phyloP scores from a whole-genome alignment of 2,797 vertebrate genomes.

The Pseudochromis fuscus region DNA sequence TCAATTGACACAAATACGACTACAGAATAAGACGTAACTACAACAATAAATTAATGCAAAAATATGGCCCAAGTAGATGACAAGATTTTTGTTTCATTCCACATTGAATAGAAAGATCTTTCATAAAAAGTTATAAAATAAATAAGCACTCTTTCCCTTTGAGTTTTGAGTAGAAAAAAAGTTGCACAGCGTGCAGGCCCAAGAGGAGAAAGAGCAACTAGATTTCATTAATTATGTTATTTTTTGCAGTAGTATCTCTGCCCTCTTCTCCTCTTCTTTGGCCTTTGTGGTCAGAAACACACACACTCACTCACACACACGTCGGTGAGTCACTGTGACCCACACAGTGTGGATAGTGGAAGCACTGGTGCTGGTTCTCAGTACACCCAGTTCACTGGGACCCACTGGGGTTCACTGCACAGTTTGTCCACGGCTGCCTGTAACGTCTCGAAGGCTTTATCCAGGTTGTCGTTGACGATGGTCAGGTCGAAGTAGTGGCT shows the following conservation, averaged over 20 bases:
- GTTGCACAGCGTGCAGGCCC: conserved; percentile 82
- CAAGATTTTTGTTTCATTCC: conserved; percentile 59
- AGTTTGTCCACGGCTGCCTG: conserved; percentile 92
- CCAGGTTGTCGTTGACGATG: conserved; percentile 95
- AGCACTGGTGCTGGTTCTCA: conserved; percentile 74
- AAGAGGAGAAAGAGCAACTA: conserved; percentile 50
- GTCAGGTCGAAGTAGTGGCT: conserved; percentile 97
- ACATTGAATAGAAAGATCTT: conserved; percentile 92
- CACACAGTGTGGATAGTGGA: conserved; percentile 20
- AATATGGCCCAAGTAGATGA: conserved; percentile 55
- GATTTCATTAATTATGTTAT: conserved; percentile 49
- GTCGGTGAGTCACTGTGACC: conserved; percentile 44
- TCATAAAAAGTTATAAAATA: conserved; percentile 99
- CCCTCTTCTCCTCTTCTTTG: conserved; percentile 51
- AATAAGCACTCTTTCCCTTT: conserved; percentile 94
- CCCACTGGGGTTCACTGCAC: conserved; percentile 93
- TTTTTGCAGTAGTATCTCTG: conserved; percentile 51
- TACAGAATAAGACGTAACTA: conserved; percentile 50
- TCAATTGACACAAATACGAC: conserved; percentile 20
- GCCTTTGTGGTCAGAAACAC: conserved; percentile 51
- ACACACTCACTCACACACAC: conserved; percentile 40
- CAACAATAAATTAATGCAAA: conserved; percentile 78
- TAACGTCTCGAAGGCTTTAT: conserved; percentile 95
- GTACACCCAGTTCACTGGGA: conserved; percentile 98
- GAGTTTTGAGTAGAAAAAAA: conserved; percentile 91